Conservation (phyloP, 2,888 invertebrate genomes). For the Strigamia crassipes region DNA sequence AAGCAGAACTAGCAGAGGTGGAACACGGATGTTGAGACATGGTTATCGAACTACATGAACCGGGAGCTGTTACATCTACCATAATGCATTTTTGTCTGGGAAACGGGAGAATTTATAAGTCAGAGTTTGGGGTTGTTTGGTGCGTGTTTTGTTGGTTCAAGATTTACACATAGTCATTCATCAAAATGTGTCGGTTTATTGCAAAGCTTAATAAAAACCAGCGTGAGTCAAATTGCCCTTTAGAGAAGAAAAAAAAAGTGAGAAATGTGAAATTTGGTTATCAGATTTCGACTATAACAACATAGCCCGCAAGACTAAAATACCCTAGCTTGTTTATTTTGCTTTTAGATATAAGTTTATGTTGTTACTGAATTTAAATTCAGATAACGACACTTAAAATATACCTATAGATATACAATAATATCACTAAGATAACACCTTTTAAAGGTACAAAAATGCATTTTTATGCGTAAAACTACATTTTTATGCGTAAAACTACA, state of each 20-base stretch:
- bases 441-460: neutral
- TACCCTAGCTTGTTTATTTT: too few species aligned
- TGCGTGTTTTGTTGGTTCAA: slow-evolving; percentile 7
- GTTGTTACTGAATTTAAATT: too few species aligned
- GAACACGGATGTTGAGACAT: slow-evolving; percentile 17
- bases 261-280: neutral
- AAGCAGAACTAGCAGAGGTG: neutral
- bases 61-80: slow-evolving; percentile 1
- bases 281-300: neutral
- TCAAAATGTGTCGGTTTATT: slow-evolving; percentile 40
- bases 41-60: slow-evolving; percentile 42
- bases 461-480: neutral
- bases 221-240: neutral
- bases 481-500: too few species aligned
- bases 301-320: neutral
- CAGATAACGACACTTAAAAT: too few species aligned
- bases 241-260: neutral
- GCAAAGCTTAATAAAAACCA: slow-evolving; percentile 24
- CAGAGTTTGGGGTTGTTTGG: slow-evolving; percentile 5
- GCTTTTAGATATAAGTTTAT: too few species aligned
- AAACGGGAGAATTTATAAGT: neutral
- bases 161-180: slow-evolving; percentile 27
- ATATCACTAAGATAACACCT: too few species aligned
- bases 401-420: too few species aligned
- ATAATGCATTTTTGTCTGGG: neutral